Evolutionary conservation across 2,888 invertebrate genomes (phyloP).

Genomic region (Crematogaster levior): DNA sequence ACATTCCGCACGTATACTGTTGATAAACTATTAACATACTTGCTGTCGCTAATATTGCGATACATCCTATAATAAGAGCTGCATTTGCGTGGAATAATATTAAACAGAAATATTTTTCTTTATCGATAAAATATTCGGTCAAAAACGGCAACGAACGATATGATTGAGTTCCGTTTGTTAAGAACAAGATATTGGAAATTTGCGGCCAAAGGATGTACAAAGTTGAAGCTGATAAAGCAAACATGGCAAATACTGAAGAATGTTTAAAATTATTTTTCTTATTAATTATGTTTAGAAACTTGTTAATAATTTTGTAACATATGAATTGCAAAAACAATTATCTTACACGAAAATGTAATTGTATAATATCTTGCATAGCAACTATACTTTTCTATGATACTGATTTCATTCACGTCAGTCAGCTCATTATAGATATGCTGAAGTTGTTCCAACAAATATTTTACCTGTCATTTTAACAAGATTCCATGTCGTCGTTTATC

Average conservation of each 20-base stretch:
- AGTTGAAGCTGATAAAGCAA: accelerated
- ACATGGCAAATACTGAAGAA: background rate
- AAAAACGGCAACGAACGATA: background rate
- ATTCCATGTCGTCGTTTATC: background rate
- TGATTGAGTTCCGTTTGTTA: background rate
- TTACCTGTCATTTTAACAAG: background rate
- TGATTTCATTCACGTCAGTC: background rate
- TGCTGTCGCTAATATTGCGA: background rate
- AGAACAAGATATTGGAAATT: background rate
- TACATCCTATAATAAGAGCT: background rate
- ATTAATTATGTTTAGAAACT: background rate
- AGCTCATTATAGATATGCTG: background rate
- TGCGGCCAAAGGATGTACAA: background rate
- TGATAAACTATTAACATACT: background rate
- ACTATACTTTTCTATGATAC: background rate
- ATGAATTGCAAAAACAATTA: background rate
- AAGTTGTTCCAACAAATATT: background rate
- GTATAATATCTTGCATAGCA: background rate
- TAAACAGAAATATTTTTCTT: slow-evolving; percentile 3
- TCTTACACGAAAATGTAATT: background rate
- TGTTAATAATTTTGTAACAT: background rate
- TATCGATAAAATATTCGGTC: slow-evolving; percentile 13
- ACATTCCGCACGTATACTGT: slow-evolving; percentile 2
- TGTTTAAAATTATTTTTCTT: background rate
- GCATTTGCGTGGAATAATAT: background rate